These are phyloP conservation scores for Colinus virginianus DNA, from an alignment of 2,113 vertebrate species.

Conservation along the genomic window DNA sequence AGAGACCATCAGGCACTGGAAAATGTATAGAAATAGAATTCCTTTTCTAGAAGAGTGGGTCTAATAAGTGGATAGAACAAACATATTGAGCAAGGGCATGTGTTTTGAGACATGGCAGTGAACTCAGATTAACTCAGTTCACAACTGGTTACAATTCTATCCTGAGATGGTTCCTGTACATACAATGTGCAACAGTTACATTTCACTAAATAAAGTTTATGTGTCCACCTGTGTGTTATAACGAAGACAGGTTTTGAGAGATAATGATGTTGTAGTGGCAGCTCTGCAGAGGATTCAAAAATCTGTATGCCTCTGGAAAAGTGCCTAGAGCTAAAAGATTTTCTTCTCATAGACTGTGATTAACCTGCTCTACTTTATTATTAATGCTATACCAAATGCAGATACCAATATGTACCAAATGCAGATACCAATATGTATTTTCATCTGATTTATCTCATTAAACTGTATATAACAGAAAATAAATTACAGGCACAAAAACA, in stretches of 20 bases:
- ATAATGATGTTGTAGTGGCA: background rate
- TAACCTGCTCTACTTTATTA: background rate
- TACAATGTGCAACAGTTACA: background rate
- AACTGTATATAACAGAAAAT: slow-evolving; percentile 23
- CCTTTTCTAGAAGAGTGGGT: background rate
- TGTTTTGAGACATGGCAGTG: background rate
- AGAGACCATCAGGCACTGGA: background rate
- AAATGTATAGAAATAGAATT: background rate
- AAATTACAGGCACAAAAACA: slow-evolving; percentile 2
- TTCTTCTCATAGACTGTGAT: background rate
- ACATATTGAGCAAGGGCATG: background rate
- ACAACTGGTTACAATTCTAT: background rate
- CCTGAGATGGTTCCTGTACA: background rate
- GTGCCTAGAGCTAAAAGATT: background rate
- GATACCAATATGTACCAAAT: slow-evolving; percentile 21
- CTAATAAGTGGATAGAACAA: background rate
- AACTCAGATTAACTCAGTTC: background rate
- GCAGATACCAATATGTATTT: background rate
- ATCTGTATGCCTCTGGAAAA: background rate
- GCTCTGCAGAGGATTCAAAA: background rate
- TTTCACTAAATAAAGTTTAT: background rate
- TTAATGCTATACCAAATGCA: slow-evolving; percentile 24
- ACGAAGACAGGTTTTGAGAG: background rate
- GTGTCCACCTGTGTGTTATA: background rate
- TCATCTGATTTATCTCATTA: background rate